Conservation (phyloP, 2,113 vertebrate genomes). For the Campylorhamphus procurvoides region DNA sequence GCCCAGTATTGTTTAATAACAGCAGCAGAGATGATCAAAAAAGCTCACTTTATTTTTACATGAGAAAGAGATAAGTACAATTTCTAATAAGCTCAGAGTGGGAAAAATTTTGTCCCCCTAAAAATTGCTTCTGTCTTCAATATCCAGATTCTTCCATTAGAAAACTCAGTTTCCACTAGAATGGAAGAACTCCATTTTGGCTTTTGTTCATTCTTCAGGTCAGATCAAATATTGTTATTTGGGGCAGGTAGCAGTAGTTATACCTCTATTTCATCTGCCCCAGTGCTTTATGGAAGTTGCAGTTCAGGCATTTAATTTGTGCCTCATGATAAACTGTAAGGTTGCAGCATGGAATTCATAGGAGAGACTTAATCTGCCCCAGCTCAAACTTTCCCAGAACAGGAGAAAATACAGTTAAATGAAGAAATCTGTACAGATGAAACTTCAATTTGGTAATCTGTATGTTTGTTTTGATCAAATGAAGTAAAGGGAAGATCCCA, state of each 20-base stretch:
- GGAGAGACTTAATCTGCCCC: not conserved
- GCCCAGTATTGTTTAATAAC: not conserved
- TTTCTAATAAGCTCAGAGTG: not conserved
- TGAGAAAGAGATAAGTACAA: not conserved
- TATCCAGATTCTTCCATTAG: not conserved
- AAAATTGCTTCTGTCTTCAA: not conserved
- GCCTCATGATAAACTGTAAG: fast-evolving
- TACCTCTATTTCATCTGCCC: not conserved
- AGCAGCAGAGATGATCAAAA: not conserved
- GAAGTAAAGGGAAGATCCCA: not conserved
- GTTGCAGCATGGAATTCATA: not conserved
- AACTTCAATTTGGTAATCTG: not conserved
- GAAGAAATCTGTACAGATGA: not conserved
- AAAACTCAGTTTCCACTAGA: not conserved
- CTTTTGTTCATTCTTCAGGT: not conserved
- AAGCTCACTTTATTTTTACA: not conserved
- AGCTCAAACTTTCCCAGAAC: not conserved
- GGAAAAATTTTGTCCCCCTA: not conserved
- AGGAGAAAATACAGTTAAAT: not conserved
- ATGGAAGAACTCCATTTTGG: not conserved
- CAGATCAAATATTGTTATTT: not conserved
- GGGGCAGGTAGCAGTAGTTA: not conserved
- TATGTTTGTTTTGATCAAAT: not conserved
- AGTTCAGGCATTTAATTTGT: not conserved
- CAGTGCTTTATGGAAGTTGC: not conserved